Evolutionary conservation across 1,140 invertebrate species (phyloP), one percentile per base, ranked within the genome.

Genomic region (Drosophila eugracilis): DNA sequence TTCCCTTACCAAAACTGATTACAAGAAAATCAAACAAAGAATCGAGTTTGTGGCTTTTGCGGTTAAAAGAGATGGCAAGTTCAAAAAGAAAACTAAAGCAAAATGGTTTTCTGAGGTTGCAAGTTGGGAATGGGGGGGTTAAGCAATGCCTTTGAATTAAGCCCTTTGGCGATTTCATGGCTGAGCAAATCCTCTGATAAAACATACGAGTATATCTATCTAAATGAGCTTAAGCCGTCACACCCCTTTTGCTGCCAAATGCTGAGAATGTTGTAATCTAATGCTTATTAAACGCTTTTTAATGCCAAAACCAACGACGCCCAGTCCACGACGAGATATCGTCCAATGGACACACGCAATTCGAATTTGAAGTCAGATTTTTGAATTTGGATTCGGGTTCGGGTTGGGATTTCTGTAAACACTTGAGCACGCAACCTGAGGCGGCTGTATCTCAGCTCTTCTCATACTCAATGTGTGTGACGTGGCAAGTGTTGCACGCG

Each of bases 231-330:
- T 67, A 67, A 15, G 45, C 28, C 60, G 45, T 66, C 58, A 66
- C 63, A 66, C 60, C 60, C 63, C 60, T 53, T 59, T 57, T 39
- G 44, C 14, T n/a, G n/a, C n/a, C n/a, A n/a, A 41, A 9, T 19
- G 19, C 26, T 41, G 58, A 74, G 49, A 54, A 63, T 74, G 70
- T 74, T 88, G 83, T 88, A 88, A 86, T 89, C 78, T 89, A 89
- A 89, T 79, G 84, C 84, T 89, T 89, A 89, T 89, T 89, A 89
- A 89, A 89, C 72, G 84, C 75, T 79, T 89, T 89, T 89, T 77
- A 89, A 89, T 75, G 63, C 77, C 73, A 77, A 69, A 69, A 37
- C 70, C 83, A 79, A 55, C 57, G 42, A 45, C 36, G 12, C 34
- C 26, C 59, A 44, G 32, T 42, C 62, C 62, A 12, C 32, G 24